These are phyloP conservation scores for Thomomys bottae DNA, from an alignment of 2,113 vertebrate genomes.

Conservation along the genomic window DNA sequence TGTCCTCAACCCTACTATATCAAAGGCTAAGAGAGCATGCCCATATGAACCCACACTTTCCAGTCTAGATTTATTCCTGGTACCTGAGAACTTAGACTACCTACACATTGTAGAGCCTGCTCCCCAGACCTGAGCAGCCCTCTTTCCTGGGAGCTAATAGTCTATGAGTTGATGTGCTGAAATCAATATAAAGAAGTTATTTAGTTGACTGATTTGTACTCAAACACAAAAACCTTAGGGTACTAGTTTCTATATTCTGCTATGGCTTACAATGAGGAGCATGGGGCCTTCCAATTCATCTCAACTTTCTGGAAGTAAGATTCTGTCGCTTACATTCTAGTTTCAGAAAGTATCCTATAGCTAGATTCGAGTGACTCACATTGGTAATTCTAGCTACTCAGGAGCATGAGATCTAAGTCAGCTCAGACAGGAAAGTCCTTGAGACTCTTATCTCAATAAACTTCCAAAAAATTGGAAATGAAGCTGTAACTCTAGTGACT, in stretches of 20 bases:
- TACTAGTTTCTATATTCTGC: not conserved
- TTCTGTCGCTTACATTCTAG: constrained; percentile 28
- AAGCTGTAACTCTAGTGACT: too few relatives aligned
- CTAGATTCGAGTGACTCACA: not conserved
- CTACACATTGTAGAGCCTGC: not conserved
- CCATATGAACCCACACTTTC: not conserved
- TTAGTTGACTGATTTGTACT: not conserved
- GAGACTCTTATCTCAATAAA: too few relatives aligned
- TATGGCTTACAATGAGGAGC: not conserved
- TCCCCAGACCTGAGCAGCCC: not conserved
- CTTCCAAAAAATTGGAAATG: too few relatives aligned
- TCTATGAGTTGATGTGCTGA: not conserved
- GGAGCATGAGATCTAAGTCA: too few relatives aligned
- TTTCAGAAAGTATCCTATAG: not conserved
- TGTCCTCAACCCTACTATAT: too few relatives aligned
- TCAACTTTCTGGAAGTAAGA: constrained; percentile 23
- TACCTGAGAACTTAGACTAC: not conserved
- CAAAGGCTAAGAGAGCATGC: not conserved
- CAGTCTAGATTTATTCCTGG: not conserved
- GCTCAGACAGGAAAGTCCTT: too few relatives aligned
- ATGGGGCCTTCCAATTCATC: not conserved
- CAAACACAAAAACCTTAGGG: not conserved
- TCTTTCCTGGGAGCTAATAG: not conserved
- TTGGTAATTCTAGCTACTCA: too few relatives aligned
- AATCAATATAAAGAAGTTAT: not conserved